phyloP scores from a whole-genome alignment of 1,140 invertebrate species.

The Babylonia areolata region DNA sequence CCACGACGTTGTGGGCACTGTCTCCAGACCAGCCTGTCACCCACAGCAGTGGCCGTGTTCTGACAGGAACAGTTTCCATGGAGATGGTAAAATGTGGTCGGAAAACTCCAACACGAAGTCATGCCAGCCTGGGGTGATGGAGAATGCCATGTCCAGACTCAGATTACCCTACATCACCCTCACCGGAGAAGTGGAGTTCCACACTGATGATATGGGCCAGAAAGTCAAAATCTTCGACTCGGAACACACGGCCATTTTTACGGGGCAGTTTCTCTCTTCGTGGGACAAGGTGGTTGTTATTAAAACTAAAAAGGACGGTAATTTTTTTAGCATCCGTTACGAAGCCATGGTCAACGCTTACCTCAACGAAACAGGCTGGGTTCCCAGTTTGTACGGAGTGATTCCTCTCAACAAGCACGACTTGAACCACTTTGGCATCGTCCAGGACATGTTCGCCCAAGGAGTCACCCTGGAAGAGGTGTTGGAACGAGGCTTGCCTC shows the following conservation, averaged over 20 bases:
- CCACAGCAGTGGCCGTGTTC: too few relatives aligned
- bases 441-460: constrained; percentile 7
- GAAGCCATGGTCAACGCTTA: constrained; percentile 10
- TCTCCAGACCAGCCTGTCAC: too few relatives aligned
- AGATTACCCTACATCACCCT: background rate
- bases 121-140: background rate
- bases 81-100: too few relatives aligned
- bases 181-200: background rate
- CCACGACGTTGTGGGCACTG: too few relatives aligned
- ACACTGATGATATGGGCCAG: too few relatives aligned
- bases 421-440: background rate
- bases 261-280: background rate
- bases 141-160: background rate
- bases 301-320: background rate
- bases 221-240: background rate
- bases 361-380: constrained; percentile 22
- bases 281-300: background rate
- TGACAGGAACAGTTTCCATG: too few relatives aligned
- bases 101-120: background rate
- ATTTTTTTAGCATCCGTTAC: constrained; percentile 1
- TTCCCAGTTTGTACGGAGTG: constrained; percentile 18
- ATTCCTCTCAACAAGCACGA: background rate
- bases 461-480: constrained; percentile 7
- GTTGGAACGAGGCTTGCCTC: background rate
- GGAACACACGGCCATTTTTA: background rate